Percentiles rank a stretch among this genome's conserved stretches.
These are phyloP conservation scores for Centrocercus urophasianus DNA, from an alignment of 2,113 vertebrate genomes.

Conservation along the genomic window DNA sequence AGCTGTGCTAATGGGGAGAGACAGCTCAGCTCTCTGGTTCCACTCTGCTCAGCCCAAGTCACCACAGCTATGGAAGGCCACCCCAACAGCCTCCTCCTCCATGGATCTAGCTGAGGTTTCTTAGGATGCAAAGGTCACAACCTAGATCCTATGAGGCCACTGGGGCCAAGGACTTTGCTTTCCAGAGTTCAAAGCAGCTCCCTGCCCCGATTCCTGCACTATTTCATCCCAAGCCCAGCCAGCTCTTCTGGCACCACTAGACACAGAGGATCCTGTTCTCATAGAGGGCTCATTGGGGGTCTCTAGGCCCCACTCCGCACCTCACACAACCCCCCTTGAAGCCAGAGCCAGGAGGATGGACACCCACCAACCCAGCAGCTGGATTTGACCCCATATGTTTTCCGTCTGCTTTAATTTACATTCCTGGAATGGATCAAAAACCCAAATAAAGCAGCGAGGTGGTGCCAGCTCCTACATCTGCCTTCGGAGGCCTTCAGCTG, in stretches of 20 bases:
- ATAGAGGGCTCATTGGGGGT: not conserved
- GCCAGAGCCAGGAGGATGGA: not conserved
- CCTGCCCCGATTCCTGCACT: not conserved
- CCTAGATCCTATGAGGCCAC: not conserved
- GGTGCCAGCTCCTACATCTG: constrained; percentile 38
- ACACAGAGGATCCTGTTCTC: not conserved
- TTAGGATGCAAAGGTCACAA: too few relatives aligned
- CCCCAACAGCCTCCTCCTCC: not conserved
- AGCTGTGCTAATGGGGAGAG: not conserved
- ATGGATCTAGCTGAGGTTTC: not conserved
- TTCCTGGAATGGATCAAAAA: constrained; percentile 19
- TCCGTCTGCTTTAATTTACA: constrained; percentile 8
- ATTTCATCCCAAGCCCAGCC: not conserved
- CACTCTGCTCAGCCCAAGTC: not conserved
- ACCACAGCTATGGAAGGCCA: not conserved
- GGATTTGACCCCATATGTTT: constrained; percentile 26
- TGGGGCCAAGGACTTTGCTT: not conserved
- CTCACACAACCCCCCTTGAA: not conserved
- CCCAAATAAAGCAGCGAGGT: not conserved
- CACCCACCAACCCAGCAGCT: not conserved
- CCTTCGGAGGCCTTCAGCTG: constrained; percentile 3
- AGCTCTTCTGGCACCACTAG: not conserved
- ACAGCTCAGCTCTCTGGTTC: not conserved
- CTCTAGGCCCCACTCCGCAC: not conserved
- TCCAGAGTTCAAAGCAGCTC: not conserved